Evolutionary conservation across 2,113 vertebrate genomes (phyloP).

Genomic region (Marcusenius ussheri): DNA sequence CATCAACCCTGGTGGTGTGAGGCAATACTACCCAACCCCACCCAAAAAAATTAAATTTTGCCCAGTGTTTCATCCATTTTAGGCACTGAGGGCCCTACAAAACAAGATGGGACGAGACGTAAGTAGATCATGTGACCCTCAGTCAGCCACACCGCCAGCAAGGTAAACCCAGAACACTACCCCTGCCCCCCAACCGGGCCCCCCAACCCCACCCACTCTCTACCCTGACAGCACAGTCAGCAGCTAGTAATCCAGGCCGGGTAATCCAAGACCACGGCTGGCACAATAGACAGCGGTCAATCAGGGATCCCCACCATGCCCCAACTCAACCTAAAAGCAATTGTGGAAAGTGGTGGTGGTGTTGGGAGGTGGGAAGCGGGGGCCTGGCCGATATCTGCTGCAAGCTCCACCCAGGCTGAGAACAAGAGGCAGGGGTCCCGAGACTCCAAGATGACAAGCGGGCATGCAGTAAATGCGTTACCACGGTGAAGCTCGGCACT

Average conservation of each 20-base stretch:
- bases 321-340: background rate
- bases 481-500: background rate
- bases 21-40: background rate
- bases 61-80: background rate
- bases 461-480: background rate
- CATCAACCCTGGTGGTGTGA: background rate
- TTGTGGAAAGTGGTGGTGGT: background rate
- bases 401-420: background rate
- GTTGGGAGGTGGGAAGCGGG: background rate
- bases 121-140: background rate
- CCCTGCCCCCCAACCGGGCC: background rate
- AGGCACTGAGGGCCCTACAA: background rate
- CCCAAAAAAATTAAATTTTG: background rate
- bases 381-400: too few species aligned
- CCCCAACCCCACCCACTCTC: background rate
- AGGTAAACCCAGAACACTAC: background rate
- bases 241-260: background rate
- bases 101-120: background rate
- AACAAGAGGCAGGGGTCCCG: background rate
- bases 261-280: background rate
- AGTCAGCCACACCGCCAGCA: background rate
- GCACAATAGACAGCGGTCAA: background rate
- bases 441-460: background rate
- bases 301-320: background rate
- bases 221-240: background rate